Evolutionary conservation across 2,113 vertebrate species (phyloP), one percentile per base, ranked within the genome.

Genomic region (Scolopax mira): DNA sequence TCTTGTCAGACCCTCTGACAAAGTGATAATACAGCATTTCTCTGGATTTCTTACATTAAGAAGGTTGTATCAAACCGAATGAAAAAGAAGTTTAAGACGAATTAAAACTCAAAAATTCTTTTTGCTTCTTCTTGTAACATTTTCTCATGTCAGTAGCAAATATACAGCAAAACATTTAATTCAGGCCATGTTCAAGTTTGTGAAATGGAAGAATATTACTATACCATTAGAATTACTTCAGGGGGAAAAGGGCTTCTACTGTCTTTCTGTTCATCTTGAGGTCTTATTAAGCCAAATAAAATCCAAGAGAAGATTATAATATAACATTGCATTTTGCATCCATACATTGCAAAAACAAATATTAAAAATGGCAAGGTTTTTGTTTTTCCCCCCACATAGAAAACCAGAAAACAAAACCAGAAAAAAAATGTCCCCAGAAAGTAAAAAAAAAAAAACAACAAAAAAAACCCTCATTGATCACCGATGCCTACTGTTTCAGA

Each of bases 1-100:
- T 95, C 94, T 88, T 97, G 96, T 98, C 97, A 97, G 18, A 66
- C 55, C 81, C 83, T 54, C 28, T 97, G 97, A 97, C 97, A 97
- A 96, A 95, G 94, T 82, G 97, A 96, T 95, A 96, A 96, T 82
- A 46, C 13, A 41, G 85, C 85, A 92, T 89, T 70, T 92, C 85
- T 89, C 83, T 60, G 48, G 41, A 92, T 92, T 92, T 90, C 87
- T 95, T 88, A 88, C 75, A 67, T 58, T 65, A 91, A 86, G 88
- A 89, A 71, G 74, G 57, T 79, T 61, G 58, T 21, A 91, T 91
- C 61, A 93, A 70, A 93, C 54, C 42, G 51, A 93, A 90, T 13
- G 41, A 58, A 95, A 94, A 18, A 24, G 87, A 90, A 92, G 64
- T 90, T 92, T 75, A 95, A 96, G 86, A 46, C 15, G 18, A 93